phyloP scores from a whole-genome alignment of 2,113 vertebrate genomes.

The Gorsachius goisagi region DNA sequence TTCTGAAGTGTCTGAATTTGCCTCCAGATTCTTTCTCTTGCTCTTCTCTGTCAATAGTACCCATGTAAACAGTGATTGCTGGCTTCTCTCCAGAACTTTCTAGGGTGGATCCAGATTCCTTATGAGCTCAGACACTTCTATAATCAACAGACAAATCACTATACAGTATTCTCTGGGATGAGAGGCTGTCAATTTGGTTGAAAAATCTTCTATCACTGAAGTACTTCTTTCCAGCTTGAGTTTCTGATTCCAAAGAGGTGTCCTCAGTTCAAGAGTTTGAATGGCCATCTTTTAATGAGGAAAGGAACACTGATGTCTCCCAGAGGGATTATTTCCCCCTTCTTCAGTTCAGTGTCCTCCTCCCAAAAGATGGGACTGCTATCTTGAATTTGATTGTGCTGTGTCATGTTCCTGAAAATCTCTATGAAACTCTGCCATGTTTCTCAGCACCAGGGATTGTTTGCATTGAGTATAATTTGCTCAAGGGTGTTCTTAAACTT shows the following conservation, averaged over 20 bases:
- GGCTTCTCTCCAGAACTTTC: neutral
- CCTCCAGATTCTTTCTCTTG: neutral
- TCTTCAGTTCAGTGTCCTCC: neutral
- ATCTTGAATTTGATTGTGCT: neutral
- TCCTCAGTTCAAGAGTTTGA: neutral
- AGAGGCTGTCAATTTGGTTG: neutral
- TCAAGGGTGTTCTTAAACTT: neutral
- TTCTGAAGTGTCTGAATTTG: neutral
- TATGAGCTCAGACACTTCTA: neutral
- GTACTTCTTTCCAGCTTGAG: neutral
- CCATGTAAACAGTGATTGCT: neutral
- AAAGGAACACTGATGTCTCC: neutral
- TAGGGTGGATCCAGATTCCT: neutral
- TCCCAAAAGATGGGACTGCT: neutral
- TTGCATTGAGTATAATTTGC: neutral
- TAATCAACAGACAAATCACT: neutral
- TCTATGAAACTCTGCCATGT: neutral
- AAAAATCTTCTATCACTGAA: neutral
- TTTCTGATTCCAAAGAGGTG: neutral
- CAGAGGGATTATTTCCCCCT: neutral
- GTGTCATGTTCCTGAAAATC: neutral
- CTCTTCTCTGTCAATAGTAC: neutral
- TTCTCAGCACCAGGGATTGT: neutral
- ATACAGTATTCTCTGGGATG: neutral
- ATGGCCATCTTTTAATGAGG: neutral